Conservation (phyloP, 2,888 invertebrate species). For the Cecidostiba fungosa region DNA sequence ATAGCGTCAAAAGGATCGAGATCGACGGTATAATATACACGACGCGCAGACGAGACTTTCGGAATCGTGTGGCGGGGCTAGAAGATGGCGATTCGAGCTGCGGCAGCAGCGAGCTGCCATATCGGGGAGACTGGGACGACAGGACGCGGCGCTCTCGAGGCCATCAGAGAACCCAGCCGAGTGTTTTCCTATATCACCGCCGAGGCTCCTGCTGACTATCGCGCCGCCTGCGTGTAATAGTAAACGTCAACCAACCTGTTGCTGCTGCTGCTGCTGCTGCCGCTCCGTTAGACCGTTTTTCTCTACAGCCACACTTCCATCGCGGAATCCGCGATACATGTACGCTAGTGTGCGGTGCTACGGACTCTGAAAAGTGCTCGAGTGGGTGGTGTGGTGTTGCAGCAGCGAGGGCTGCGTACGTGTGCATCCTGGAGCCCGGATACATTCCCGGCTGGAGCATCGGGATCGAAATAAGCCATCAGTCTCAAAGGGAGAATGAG, state of each 20-base stretch:
- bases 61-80: conserved; percentile 9
- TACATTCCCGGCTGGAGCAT: background rate
- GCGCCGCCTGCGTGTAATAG: background rate
- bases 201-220: conserved; percentile 25
- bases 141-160: conserved; percentile 52
- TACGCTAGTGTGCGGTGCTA: background rate
- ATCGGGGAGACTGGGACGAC: conserved; percentile 17
- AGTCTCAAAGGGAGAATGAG: conserved; percentile 10
- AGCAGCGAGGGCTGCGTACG: background rate
- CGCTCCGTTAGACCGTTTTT: background rate
- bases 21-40: conserved; percentile 18
- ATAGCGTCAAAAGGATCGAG: conserved; percentile 28
- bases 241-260: conserved; percentile 18
- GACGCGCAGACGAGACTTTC: conserved; percentile 30
- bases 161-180: conserved; percentile 55
- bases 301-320: background rate
- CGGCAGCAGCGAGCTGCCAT: conserved; percentile 26
- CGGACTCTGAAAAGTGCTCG: conserved; percentile 23
- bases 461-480: background rate
- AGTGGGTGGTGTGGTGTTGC: conserved; percentile 41
- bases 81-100: conserved; percentile 52
- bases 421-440: background rate
- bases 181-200: conserved; percentile 53
- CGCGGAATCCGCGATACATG: background rate
- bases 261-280: background rate